Percentiles rank a stretch among this genome's conserved stretches.
These are phyloP conservation scores for Perca fluviatilis DNA, from an alignment of 2,113 vertebrate species.

Conservation along the genomic window DNA sequence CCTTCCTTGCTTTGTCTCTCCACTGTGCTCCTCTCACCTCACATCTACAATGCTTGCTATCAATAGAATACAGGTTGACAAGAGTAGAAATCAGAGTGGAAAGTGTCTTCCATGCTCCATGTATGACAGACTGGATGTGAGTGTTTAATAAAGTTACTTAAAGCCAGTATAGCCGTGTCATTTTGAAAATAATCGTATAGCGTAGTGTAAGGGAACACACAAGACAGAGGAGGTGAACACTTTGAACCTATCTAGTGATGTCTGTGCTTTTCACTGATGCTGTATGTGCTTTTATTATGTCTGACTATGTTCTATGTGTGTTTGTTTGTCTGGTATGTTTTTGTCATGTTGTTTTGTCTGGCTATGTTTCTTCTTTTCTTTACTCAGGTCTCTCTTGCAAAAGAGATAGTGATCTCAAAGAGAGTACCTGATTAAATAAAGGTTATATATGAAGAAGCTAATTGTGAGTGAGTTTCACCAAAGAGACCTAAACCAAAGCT, in stretches of 20 bases:
- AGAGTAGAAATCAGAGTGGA: background rate
- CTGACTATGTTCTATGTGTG: background rate
- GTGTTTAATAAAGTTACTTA: background rate
- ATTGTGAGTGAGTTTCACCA: background rate
- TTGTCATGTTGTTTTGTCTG: background rate
- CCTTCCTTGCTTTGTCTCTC: constrained; percentile 24
- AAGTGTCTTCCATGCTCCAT: background rate
- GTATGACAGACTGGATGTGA: background rate
- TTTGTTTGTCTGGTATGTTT: background rate
- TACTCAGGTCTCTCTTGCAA: background rate
- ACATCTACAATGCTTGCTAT: constrained; percentile 9
- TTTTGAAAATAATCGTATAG: background rate
- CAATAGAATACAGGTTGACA: constrained; percentile 7
- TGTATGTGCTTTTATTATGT: background rate
- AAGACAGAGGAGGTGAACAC: background rate
- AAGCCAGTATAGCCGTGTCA: background rate
- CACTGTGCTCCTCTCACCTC: constrained; percentile 17
- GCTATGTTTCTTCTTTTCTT: background rate
- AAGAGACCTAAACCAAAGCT: background rate
- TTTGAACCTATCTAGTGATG: background rate
- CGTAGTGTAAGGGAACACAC: background rate
- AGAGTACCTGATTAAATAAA: no score
- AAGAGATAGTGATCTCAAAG: background rate
- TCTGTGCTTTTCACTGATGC: background rate
- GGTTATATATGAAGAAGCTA: no score